Conservation (phyloP, 23 tunicate genomes). For the Clavelina lepadiformis region DNA sequence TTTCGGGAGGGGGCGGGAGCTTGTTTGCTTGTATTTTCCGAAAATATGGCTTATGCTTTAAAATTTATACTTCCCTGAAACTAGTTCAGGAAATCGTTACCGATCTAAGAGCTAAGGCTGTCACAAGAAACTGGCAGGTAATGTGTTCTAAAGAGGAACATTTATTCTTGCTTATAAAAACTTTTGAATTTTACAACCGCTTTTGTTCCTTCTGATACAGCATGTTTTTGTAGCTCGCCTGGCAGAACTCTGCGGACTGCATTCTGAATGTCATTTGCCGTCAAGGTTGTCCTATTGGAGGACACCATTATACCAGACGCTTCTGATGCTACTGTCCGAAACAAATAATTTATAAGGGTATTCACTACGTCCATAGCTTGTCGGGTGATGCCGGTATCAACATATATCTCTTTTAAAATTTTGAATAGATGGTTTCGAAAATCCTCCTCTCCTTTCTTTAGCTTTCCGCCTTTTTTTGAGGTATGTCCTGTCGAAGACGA, state of each 20-base stretch:
- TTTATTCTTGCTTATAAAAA: conserved; percentile 58
- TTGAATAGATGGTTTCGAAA: conserved; percentile 61
- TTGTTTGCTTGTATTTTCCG: no score
- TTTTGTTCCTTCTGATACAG: conserved; percentile 89
- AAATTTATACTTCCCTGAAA: no score
- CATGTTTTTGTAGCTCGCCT: conserved; percentile 85
- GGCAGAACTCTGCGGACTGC: conserved; percentile 72
- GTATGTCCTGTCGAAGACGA: conserved; percentile 1
- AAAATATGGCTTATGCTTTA: no score
- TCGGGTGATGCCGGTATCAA: conserved; percentile 79
- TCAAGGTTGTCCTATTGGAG: conserved; percentile 56
- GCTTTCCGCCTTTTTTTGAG: conserved; percentile 11
- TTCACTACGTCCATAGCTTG: conserved; percentile 80
- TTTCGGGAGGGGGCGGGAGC: no score
- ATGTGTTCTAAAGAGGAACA: no score
- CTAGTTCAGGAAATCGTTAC: no score
- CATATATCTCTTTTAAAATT: conserved; percentile 70
- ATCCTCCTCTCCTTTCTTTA: conserved; percentile 42
- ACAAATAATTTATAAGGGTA: conserved; percentile 62
- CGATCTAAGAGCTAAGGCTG: no score
- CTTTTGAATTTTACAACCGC: conserved; percentile 86
- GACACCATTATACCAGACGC: conserved; percentile 47
- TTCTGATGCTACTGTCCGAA: conserved; percentile 46
- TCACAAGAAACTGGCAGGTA: no score
- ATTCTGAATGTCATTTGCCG: conserved; percentile 75